Evolutionary conservation across 1,140 invertebrate species (phyloP).

Genomic region (Chelonus insularis): DNA sequence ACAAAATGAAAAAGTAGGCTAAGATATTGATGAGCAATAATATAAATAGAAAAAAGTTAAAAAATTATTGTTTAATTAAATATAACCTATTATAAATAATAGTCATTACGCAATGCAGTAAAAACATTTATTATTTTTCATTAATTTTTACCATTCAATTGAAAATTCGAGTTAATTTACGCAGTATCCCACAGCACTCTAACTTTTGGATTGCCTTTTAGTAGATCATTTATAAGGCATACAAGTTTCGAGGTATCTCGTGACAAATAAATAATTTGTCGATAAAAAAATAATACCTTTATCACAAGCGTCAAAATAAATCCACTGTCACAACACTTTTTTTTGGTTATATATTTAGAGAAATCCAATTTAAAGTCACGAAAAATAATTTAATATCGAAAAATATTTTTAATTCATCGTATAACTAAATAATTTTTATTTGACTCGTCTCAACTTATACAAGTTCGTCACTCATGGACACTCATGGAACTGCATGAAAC

Average conservation of each 20-base stretch:
- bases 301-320: background rate
- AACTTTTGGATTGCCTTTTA: conserved; percentile 24
- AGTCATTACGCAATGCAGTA: conserved; percentile 28
- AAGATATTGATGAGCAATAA: background rate
- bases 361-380: background rate
- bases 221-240: conserved; percentile 34
- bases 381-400: conserved; percentile 14
- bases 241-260: conserved; percentile 21
- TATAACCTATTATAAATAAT: conserved; percentile 29
- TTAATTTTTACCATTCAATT: conserved; percentile 29
- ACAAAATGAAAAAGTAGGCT: background rate
- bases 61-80: background rate
- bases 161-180: conserved; percentile 27
- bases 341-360: background rate
- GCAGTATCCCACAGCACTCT: conserved; percentile 34
- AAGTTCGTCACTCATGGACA: conserved; percentile 20
- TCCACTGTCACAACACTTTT: background rate
- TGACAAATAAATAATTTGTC: conserved; percentile 27
- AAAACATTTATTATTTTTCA: background rate
- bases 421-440: conserved; percentile 11
- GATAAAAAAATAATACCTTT: conserved; percentile 6
- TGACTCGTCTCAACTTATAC: conserved; percentile 14
- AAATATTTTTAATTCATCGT: conserved; percentile 24
- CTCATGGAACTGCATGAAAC: conserved; percentile 2
- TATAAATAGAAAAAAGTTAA: background rate